Percentiles rank a stretch among this genome's conserved stretches.
Evolutionary conservation across 2,113 vertebrate genomes (phyloP).

Genomic region (Athene noctua): DNA sequence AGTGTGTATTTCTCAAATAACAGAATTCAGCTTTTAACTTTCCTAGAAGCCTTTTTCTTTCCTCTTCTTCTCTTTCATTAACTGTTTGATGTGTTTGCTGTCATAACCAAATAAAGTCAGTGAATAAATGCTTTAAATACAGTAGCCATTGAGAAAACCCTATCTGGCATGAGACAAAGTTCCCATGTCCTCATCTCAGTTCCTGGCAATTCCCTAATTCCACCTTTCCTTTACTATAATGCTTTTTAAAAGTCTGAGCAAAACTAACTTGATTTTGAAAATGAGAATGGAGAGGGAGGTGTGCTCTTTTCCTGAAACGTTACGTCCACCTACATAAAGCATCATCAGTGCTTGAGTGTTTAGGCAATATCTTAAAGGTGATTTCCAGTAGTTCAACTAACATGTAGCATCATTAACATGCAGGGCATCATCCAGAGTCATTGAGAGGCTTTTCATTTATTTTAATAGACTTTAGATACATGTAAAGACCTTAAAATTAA

Average conservation of each 20-base stretch:
- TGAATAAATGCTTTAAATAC: not conserved
- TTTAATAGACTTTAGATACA: conserved; percentile 45
- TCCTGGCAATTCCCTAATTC: not conserved
- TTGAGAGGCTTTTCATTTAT: conserved; percentile 55
- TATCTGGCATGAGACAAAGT: not conserved
- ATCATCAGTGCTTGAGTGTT: not conserved
- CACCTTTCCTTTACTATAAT: not conserved
- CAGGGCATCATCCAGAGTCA: not conserved
- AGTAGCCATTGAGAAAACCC: not conserved
- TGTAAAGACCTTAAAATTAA: conserved; percentile 58
- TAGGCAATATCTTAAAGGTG: conserved; percentile 14
- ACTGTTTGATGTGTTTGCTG: not conserved
- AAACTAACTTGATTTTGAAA: not conserved
- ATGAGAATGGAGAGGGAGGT: not conserved
- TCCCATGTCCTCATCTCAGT: not conserved
- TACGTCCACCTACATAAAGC: not conserved
- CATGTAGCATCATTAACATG: not conserved
- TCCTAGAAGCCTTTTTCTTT: not conserved
- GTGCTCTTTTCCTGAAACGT: not conserved
- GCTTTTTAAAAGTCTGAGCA: not conserved
- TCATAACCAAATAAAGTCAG: not conserved
- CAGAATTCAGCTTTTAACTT: not conserved
- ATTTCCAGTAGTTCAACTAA: conserved; percentile 16
- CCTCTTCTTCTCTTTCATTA: not conserved
- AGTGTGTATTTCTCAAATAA: not conserved